Percentiles rank a stretch among this genome's conserved stretches.
Conservation (phyloP, 2,113 vertebrate genomes). For the Microcebus jonahi region DNA sequence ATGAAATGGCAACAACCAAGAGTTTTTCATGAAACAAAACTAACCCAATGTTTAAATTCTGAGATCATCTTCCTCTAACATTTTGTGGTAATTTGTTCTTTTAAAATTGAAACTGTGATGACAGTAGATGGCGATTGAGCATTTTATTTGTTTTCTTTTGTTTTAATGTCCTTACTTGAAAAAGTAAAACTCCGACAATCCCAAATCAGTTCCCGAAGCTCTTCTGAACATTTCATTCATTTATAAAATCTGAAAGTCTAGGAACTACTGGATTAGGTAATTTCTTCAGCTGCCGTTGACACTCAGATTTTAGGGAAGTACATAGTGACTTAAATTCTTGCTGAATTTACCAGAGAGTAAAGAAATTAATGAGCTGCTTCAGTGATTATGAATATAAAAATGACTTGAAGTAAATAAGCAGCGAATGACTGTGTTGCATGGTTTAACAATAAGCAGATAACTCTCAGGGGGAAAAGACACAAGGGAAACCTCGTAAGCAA, state of each 20-base stretch:
- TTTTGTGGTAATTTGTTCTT: not conserved
- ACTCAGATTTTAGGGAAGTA: not conserved
- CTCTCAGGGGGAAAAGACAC: not conserved
- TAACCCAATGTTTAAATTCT: not conserved
- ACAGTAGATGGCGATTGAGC: not conserved
- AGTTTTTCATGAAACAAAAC: not conserved
- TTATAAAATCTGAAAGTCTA: not conserved
- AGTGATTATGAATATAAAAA: not conserved
- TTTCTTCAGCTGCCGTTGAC: not conserved
- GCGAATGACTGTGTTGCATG: not conserved
- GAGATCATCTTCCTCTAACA: not conserved
- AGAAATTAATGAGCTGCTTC: not conserved
- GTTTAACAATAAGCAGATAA: not conserved
- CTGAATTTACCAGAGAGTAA: not conserved
- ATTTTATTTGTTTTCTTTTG: not conserved
- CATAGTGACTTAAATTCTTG: not conserved
- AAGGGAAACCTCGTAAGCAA: not conserved
- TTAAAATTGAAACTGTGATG: slow-evolving; percentile 2
- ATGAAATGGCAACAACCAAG: not conserved
- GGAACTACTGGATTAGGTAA: not conserved
- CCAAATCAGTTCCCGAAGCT: not conserved
- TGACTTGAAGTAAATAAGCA: slow-evolving; percentile 9
- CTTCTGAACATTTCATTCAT: not conserved
- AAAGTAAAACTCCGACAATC: not conserved
- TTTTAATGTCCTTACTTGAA: not conserved